phyloP scores from a whole-genome alignment of 1,140 invertebrate species.

The Aporrectodea caliginosa region DNA sequence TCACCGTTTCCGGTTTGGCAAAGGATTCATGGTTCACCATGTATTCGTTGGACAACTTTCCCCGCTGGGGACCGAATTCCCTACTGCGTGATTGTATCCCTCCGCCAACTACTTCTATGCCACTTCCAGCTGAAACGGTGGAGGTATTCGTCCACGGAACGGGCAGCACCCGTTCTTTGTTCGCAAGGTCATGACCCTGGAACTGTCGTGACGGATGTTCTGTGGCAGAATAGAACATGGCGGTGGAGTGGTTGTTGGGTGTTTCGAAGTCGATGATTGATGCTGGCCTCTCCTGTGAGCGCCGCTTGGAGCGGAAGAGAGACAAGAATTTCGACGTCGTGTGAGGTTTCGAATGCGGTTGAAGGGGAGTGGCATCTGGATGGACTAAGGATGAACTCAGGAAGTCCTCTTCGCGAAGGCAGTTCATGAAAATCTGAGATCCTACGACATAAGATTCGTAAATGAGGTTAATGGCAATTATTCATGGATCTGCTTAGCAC shows the following conservation, averaged over 20 bases:
- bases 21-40: no score
- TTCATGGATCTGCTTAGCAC: no score
- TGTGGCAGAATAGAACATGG: neutral
- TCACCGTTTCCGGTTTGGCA: no score
- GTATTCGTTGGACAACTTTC: no score
- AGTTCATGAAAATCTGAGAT: neutral
- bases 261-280: neutral
- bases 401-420: neutral
- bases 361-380: neutral
- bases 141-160: neutral
- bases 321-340: neutral
- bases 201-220: no score
- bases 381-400: neutral
- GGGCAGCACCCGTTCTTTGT: neutral
- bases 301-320: neutral
- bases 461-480: no score
- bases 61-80: no score
- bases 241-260: neutral
- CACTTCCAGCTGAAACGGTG: neutral
- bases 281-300: neutral
- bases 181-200: no score
- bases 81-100: no score
- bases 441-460: no score
- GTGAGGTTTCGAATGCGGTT: neutral
- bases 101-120: no score